These are phyloP conservation scores for Sialis fuliginosa DNA, from an alignment of 2,888 invertebrate genomes.

Conservation along the genomic window DNA sequence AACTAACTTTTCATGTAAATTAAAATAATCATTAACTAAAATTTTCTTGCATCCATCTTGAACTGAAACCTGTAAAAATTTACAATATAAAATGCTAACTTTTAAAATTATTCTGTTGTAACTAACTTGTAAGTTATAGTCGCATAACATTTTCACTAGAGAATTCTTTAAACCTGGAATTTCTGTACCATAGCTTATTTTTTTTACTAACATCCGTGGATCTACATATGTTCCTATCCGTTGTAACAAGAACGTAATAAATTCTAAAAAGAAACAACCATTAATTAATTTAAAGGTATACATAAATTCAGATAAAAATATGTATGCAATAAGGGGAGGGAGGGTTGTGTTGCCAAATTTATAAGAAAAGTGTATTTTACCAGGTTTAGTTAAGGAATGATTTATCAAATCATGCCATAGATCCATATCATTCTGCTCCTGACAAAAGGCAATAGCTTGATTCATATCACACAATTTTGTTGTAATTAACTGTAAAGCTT, in stretches of 20 bases:
- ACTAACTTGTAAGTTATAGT: conserved; percentile 72
- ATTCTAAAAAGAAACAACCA: conserved; percentile 27
- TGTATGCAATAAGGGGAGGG: too few relatives aligned
- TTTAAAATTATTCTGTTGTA: neutral
- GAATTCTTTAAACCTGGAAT: conserved; percentile 83
- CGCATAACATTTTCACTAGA: conserved; percentile 86
- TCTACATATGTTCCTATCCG: conserved; percentile 75
- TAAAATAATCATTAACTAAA: conserved; percentile 78
- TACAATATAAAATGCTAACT: too few relatives aligned
- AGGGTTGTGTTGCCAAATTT: too few relatives aligned
- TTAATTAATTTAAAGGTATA: neutral
- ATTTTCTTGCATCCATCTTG: conserved; percentile 83
- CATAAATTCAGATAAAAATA: too few relatives aligned
- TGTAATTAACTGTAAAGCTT: conserved; percentile 83
- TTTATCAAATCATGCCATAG: conserved; percentile 84
- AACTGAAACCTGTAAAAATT: conserved; percentile 46
- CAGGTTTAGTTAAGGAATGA: conserved; percentile 72
- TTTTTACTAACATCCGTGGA: conserved; percentile 68
- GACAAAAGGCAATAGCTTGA: conserved; percentile 90
- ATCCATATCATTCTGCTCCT: conserved; percentile 86
- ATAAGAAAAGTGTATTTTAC: conserved; percentile 9
- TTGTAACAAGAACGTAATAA: conserved; percentile 49
- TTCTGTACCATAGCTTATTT: conserved; percentile 66
- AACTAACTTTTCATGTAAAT: conserved; percentile 66
- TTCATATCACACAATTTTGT: conserved; percentile 70